Evolutionary conservation across 2,797 vertebrate species (phyloP), one percentile per base, ranked within the genome.

Genomic region (Myripristis jacobus): DNA sequence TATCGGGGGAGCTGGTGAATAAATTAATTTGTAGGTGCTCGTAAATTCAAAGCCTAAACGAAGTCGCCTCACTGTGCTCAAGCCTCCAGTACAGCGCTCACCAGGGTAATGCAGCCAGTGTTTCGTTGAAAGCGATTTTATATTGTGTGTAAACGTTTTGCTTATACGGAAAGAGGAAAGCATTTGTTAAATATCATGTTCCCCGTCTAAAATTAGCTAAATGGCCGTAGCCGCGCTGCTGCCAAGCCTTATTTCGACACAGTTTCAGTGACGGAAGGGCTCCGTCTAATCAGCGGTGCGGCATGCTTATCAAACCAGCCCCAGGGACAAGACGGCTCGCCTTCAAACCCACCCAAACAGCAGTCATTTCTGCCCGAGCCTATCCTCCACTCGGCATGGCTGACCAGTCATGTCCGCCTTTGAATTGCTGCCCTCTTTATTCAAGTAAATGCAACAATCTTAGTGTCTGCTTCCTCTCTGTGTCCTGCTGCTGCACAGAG

Each of bases 211-310:
- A 68, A 66, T 71, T 18, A 51, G 61, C 16, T 75, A 82, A 80
- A 66, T 60, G 70, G 72, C 77, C 82, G 80, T 82, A 55, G 57
- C 71, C 59, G 54, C 2, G 11, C 29, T 24, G 53, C 18, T 50
- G 6, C 18, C 31, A 21, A 56, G 34, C 27, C 46, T 51, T 58
- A 67, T 87, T 65, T 81, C 70, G 25, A 79, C 69, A 83, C 31
- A 52, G 55, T 68, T 66, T 70, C 61, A 61, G 53, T 61, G n/a
- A 48, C 27, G 55, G 19, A 76, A 60, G 57, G 43, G 21, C 54
- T 56, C 13, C 10, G 43, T 63, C 59, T 38, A 47, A 63, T 63
- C 64, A n/a, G 4, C 7, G 13, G 15, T 24, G 64, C 52, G 57
- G 21, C 29, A 19, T 19, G 60, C 75, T 44, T 36, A 57, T 48